These are phyloP conservation scores for Diloba caeruleocephala DNA, from an alignment of 2,888 invertebrate genomes.

Conservation along the genomic window DNA sequence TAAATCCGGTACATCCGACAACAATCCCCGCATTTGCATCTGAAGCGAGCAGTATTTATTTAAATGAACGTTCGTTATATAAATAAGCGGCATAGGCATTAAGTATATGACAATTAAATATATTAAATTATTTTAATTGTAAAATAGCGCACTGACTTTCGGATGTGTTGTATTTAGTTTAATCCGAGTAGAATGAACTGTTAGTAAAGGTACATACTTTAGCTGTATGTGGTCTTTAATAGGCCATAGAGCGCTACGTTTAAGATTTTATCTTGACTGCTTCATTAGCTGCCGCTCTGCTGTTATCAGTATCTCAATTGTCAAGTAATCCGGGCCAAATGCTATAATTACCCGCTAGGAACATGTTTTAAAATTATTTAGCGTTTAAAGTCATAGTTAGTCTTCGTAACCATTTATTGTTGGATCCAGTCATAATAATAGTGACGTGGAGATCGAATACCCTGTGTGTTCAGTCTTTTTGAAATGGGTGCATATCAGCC, in stretches of 20 bases:
- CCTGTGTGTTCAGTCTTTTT: no score
- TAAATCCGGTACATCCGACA: slow-evolving; percentile 27
- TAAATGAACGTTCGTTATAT: slow-evolving; percentile 26
- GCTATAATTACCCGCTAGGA: slow-evolving; percentile 57
- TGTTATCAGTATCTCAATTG: slow-evolving; percentile 60
- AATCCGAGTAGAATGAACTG: slow-evolving; percentile 22
- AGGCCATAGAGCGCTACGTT: slow-evolving; percentile 31
- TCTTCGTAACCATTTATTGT: slow-evolving; percentile 43
- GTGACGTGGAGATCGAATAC: slow-evolving; percentile 17
- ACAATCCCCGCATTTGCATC: slow-evolving; percentile 43
- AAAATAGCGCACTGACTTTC: slow-evolving; percentile 31
- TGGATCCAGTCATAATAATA: slow-evolving; percentile 33
- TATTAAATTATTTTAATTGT: slow-evolving; percentile 18
- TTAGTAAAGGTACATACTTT: slow-evolving; percentile 14
- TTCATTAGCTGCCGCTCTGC: slow-evolving; percentile 48
- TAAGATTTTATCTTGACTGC: slow-evolving; percentile 52
- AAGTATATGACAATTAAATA: slow-evolving; percentile 34
- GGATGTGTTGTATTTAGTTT: slow-evolving; percentile 15
- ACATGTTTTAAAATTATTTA: slow-evolving; percentile 50
- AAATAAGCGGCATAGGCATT: slow-evolving; percentile 20
- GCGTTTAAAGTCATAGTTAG: slow-evolving; percentile 43
- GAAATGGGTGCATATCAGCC: no score
- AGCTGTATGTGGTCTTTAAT: slow-evolving; percentile 23
- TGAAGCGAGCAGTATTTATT: slow-evolving; percentile 38
- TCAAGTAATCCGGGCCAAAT: slow-evolving; percentile 48